phyloP scores from a whole-genome alignment of 2,113 vertebrate genomes.

The Cebidichthys violaceus region DNA sequence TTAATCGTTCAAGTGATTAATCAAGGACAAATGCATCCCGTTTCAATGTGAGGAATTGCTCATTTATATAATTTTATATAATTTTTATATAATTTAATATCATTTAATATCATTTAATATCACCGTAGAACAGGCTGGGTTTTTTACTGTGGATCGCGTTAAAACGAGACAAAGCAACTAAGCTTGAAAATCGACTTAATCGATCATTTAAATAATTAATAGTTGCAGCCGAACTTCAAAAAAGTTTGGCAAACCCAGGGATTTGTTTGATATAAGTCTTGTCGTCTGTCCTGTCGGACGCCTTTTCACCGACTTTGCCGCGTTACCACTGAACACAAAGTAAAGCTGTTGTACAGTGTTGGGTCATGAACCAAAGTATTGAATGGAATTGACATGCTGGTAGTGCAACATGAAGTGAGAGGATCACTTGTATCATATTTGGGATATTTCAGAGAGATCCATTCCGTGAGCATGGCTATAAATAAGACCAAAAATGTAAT shows the following conservation, averaged over 20 bases:
- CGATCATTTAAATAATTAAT: not conserved
- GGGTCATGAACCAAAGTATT: not conserved
- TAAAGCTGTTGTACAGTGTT: not conserved
- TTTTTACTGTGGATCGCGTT: not conserved
- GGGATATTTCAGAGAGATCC: not conserved
- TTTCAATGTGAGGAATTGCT: not conserved
- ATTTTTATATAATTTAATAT: too few species aligned
- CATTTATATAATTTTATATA: too few species aligned
- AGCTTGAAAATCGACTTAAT: not conserved
- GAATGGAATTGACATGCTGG: not conserved
- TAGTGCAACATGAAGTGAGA: not conserved
- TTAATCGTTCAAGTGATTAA: not conserved
- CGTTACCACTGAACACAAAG: not conserved
- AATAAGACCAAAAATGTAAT: not conserved
- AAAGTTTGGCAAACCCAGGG: not conserved
- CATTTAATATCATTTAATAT: too few species aligned
- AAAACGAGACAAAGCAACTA: not conserved
- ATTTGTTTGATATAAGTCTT: not conserved
- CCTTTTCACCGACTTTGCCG: not conserved
- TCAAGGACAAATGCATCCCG: not conserved
- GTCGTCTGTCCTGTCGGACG: too few species aligned
- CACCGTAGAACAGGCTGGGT: not conserved
- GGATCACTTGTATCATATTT: not conserved
- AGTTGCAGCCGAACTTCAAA: not conserved
- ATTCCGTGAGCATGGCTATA: too few species aligned